Evolutionary conservation across 2,888 invertebrate genomes (phyloP), one percentile per base, ranked within the genome.

Genomic region (Seira ritae): DNA sequence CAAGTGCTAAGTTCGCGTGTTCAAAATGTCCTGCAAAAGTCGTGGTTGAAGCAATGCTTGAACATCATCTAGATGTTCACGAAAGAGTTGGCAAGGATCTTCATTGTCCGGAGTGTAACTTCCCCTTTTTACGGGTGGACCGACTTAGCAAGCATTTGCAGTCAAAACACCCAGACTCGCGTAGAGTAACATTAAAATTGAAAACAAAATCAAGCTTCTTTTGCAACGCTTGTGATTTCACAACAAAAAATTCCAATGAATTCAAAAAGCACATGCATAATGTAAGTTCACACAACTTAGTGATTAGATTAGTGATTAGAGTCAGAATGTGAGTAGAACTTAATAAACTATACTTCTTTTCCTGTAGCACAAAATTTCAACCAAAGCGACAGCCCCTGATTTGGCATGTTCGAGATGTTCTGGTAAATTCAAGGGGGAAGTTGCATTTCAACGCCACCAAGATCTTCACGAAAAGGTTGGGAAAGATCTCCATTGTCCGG

Each of bases 201-300:
- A n/a, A n/a, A n/a, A n/a, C n/a, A n/a, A n/a, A n/a, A n/a, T n/a
- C n/a, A n/a, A n/a, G n/a, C n/a, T n/a, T n/a, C n/a, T n/a, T 15
- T 8, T 72, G 72, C 37, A 23, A 72, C 17, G 37, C 10, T 24
- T 72, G 72, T 20, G 72, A 62, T 12, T 62, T 62, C 17, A 46
- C 46, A 0, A 12, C 60, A 6, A 60, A 31, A 6, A 6, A 4
- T 0, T 24, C 24, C 8, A 2, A 2, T 17, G 37, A 1, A 17
- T 62, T 55, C 23, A 6, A 31, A 20, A 0, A 22, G 10, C 72
- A 72, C 37, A 10, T 72, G 15, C 12, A 62, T 12, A 24, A 62
- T 22, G 72, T 72, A 62, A 20, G 1, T n/a, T n/a, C n/a, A n/a
- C n/a, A n/a, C n/a, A n/a, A n/a, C n/a, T n/a, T n/a, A n/a, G n/a